Evolutionary conservation across 2,888 invertebrate species (phyloP).

Genomic region (Unio delphinus): DNA sequence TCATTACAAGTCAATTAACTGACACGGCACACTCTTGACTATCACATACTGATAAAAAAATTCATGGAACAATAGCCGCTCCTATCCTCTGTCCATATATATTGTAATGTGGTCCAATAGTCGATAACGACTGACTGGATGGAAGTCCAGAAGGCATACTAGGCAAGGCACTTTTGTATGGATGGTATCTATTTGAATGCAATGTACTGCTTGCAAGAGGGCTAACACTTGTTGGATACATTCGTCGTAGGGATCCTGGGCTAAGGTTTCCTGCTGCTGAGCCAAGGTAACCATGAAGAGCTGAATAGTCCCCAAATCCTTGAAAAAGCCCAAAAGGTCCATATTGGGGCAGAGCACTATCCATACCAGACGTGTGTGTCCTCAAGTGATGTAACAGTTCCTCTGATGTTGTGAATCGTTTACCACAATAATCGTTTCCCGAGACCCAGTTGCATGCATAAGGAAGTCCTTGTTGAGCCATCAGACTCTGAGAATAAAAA

Average conservation of each 20-base stretch:
- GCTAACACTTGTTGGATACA: constrained; percentile 80
- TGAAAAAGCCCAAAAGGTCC: constrained; percentile 36
- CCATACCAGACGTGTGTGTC: constrained; percentile 81
- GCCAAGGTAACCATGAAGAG: constrained; percentile 26
- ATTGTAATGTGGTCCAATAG: constrained; percentile 80
- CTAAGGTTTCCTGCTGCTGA: constrained; percentile 51
- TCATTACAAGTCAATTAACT: no score
- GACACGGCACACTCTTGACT: no score
- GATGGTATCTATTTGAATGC: constrained; percentile 90
- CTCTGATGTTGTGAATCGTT: constrained; percentile 92
- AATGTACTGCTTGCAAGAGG: constrained; percentile 77
- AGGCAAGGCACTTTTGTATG: constrained; percentile 83
- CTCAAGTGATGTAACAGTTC: constrained; percentile 93
- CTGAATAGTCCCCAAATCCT: constrained; percentile 20
- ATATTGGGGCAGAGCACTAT: constrained; percentile 35
- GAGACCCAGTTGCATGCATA: constrained; percentile 95
- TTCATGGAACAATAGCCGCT: constrained; percentile 53
- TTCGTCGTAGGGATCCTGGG: constrained; percentile 81
- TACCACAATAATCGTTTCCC: constrained; percentile 89
- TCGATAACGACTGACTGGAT: constrained; percentile 78
- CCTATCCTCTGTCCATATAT: constrained; percentile 80
- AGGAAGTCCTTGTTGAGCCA: constrained; percentile 54
- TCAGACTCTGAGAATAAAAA: constrained; percentile 55
- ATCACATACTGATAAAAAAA: neutral
- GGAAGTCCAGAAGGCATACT: constrained; percentile 73